Conservation (phyloP, 2,888 invertebrate genomes). For the Eulithis testata region DNA sequence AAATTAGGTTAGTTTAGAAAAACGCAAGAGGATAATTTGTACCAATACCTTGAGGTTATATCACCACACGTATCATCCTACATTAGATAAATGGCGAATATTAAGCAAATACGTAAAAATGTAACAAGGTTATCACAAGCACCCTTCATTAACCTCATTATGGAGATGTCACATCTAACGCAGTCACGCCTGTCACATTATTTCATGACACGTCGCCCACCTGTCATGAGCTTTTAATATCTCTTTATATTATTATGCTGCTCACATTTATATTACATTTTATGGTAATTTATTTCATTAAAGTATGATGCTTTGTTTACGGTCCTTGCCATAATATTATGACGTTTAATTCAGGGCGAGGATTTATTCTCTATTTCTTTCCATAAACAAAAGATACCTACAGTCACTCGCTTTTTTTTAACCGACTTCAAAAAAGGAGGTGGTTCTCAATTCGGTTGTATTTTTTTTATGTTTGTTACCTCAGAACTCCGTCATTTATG, state of each 20-base stretch:
- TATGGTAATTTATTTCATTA: constrained; percentile 16
- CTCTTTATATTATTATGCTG: constrained; percentile 2
- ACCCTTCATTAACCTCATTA: constrained; percentile 12
- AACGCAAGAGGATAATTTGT: too few relatives aligned
- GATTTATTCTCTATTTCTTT: too few relatives aligned
- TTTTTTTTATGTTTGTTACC: too few relatives aligned
- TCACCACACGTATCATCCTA: too few relatives aligned
- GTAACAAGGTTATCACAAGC: neutral
- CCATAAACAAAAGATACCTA: too few relatives aligned
- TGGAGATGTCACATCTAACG: neutral
- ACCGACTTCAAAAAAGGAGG: too few relatives aligned
- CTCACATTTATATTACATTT: constrained; percentile 20
- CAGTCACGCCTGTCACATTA: constrained; percentile 17
- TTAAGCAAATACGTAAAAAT: neutral
- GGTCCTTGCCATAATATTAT: neutral
- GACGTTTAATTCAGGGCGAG: too few relatives aligned
- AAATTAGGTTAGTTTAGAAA: too few relatives aligned
- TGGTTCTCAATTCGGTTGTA: too few relatives aligned
- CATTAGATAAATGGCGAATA: neutral
- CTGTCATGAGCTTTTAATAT: constrained; percentile 12
- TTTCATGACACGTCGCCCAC: constrained; percentile 14
- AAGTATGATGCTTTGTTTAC: neutral
- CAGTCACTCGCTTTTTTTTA: too few relatives aligned
- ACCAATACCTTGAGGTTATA: too few relatives aligned
- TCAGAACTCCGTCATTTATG: too few relatives aligned